These are phyloP conservation scores for Lindbergichthys nudifrons DNA, from an alignment of 2,797 vertebrate genomes.

Conservation along the genomic window DNA sequence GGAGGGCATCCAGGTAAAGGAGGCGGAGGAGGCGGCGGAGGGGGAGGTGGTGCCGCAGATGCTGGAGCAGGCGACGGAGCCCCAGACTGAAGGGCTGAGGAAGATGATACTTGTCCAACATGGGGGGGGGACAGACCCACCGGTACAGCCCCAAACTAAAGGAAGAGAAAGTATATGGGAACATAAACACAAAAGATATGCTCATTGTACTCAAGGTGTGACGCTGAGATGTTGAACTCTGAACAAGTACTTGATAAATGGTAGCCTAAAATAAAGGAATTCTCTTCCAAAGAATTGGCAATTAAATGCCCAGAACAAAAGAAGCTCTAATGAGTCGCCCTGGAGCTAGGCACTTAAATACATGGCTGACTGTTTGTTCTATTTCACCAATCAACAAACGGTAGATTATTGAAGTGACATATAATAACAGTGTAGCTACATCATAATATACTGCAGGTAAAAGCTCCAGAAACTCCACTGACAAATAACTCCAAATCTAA, in stretches of 20 bases:
- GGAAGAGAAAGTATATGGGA: not conserved
- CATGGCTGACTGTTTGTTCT: not conserved
- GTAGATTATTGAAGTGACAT: not conserved
- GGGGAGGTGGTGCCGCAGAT: conserved; percentile 56
- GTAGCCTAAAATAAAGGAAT: not conserved
- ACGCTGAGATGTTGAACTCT: not conserved
- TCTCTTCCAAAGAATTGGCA: not conserved
- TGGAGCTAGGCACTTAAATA: not conserved
- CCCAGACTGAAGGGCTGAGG: conserved; percentile 32
- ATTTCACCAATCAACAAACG: not conserved
- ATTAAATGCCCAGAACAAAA: conserved; percentile 5
- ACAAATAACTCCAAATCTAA: not conserved
- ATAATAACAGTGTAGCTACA: not conserved
- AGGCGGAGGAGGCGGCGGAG: conserved; percentile 72
- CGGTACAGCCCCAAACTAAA: conserved; percentile 68
- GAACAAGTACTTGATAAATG: not conserved
- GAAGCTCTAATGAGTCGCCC: not conserved
- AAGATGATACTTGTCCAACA: conserved; percentile 28
- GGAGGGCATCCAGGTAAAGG: conserved; percentile 67
- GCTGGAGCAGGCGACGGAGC: conserved; percentile 19
- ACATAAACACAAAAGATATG: not conserved
- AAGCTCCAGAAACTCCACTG: not conserved
- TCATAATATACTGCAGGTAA: not conserved
- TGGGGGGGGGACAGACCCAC: conserved; percentile 40
- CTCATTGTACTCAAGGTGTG: not conserved